A percentile compares a stretch with the other conserved stretches of the same genome.
Conservation (phyloP, 2,888 invertebrate genomes). For the Drosophila nr. medialis region DNA sequence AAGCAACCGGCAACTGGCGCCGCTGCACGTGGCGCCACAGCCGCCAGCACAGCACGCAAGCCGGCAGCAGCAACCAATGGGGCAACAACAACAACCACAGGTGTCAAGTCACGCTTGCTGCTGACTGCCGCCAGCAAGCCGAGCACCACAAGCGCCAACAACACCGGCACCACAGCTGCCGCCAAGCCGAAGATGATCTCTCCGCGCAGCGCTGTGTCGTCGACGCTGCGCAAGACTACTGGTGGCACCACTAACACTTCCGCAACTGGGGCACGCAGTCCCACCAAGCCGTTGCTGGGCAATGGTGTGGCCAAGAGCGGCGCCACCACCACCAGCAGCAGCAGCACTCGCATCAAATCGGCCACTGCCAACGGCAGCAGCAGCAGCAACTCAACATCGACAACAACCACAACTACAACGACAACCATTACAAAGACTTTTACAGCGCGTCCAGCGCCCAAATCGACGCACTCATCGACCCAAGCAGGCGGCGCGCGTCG, state of each 20-base stretch:
- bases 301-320: slow-evolving; percentile 52
- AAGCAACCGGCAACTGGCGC: slow-evolving; percentile 37
- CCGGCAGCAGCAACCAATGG: slow-evolving; percentile 37
- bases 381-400: slow-evolving; percentile 28
- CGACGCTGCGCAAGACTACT: slow-evolving; percentile 77
- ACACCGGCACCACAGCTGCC: slow-evolving; percentile 16
- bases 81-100: slow-evolving; percentile 32
- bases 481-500: slow-evolving; percentile 60
- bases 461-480: slow-evolving; percentile 62
- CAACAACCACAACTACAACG: slow-evolving; percentile 50
- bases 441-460: slow-evolving; percentile 82
- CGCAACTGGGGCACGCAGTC: slow-evolving; percentile 62
- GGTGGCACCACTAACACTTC: slow-evolving; percentile 33
- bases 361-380: slow-evolving; percentile 38
- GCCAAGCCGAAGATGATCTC: slow-evolving; percentile 77
- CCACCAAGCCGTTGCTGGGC: slow-evolving; percentile 60
- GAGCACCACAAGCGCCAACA: slow-evolving; percentile 14
- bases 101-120: slow-evolving; percentile 58
- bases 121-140: slow-evolving; percentile 55
- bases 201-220: slow-evolving; percentile 79
- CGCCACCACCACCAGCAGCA: slow-evolving; percentile 26
- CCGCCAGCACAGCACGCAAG: slow-evolving; percentile 48
- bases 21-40: slow-evolving; percentile 40
- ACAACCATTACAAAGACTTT: slow-evolving; percentile 77
- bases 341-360: slow-evolving; percentile 51